A percentile compares a stretch with the other conserved stretches of the same genome.
Evolutionary conservation across 2,797 vertebrate species (phyloP).

Genomic region (Cirrhinus molitorella): DNA sequence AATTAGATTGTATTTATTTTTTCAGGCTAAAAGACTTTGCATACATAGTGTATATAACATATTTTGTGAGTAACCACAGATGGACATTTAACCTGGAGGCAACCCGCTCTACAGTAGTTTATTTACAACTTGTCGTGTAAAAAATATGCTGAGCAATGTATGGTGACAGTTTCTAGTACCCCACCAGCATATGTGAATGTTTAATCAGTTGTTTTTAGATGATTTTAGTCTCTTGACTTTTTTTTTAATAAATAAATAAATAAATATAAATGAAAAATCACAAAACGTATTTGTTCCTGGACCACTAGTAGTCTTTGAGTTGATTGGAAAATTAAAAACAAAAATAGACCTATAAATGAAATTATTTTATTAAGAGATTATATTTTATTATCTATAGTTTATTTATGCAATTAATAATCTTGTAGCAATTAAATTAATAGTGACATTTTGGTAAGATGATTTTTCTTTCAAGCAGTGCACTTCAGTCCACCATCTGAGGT

Average conservation of each 20-base stretch:
- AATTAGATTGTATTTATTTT: constrained; percentile 81
- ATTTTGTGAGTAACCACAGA: constrained; percentile 64
- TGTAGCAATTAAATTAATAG: neutral
- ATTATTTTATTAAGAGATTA: too few species aligned
- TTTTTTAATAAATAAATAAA: too few species aligned
- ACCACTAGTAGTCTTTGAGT: too few species aligned
- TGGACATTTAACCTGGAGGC: constrained; percentile 66
- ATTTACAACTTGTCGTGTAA: constrained; percentile 19
- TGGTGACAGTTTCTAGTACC: neutral
- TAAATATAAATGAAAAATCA: too few species aligned
- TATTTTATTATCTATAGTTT: neutral
- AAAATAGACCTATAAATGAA: neutral
- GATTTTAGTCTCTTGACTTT: too few species aligned
- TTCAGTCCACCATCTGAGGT: neutral
- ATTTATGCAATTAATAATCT: neutral
- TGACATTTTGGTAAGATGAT: neutral
- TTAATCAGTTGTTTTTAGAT: constrained; percentile 11
- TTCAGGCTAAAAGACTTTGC: constrained; percentile 71
- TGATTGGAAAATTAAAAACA: neutral
- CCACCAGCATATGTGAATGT: neutral
- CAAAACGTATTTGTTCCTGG: too few species aligned
- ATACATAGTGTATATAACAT: constrained; percentile 67
- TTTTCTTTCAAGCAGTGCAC: neutral
- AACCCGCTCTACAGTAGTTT: neutral
- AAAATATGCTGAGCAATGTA: neutral